These are phyloP conservation scores for Scaptomyza caliginosa DNA, from an alignment of 2,888 invertebrate species.

Conservation along the genomic window DNA sequence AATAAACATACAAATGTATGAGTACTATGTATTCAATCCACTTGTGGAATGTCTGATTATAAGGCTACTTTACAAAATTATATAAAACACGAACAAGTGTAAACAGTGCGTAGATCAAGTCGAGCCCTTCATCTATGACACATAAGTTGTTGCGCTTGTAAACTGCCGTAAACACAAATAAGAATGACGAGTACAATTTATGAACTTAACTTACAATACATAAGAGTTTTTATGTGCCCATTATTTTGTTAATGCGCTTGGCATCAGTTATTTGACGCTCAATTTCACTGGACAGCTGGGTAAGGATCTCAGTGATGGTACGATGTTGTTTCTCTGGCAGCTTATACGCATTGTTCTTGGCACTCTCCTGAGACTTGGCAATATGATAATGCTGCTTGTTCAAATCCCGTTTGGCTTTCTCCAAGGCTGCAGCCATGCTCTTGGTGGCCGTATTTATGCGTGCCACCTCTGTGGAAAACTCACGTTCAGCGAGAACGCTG, in stretches of 20 bases:
- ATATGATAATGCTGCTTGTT: conserved; percentile 86
- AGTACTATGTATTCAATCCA: neutral
- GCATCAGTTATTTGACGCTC: conserved; percentile 87
- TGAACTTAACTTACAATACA: conserved; percentile 3
- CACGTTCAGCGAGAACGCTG: conserved; percentile 88
- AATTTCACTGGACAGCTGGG: conserved; percentile 87
- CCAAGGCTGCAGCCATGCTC: conserved; percentile 85
- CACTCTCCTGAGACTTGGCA: conserved; percentile 74
- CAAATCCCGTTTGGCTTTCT: conserved; percentile 86
- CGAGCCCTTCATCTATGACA: neutral
- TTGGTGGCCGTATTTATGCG: conserved; percentile 86
- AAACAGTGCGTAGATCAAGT: neutral
- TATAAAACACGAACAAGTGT: neutral
- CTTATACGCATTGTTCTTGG: conserved; percentile 85
- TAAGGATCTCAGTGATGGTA: conserved; percentile 88
- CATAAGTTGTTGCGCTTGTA: neutral
- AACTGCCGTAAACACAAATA: too few species aligned
- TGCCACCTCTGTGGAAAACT: conserved; percentile 87
- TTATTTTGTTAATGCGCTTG: conserved; percentile 87
- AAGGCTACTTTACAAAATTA: neutral
- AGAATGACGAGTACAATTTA: conserved; percentile 6
- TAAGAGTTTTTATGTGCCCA: conserved; percentile 82
- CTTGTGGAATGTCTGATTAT: neutral
- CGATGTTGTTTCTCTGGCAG: conserved; percentile 89
- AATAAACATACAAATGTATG: neutral